A percentile compares a stretch with the other conserved stretches of the same genome.
phyloP scores from a whole-genome alignment of 2,797 vertebrate genomes.

The Lagodon rhomboides region DNA sequence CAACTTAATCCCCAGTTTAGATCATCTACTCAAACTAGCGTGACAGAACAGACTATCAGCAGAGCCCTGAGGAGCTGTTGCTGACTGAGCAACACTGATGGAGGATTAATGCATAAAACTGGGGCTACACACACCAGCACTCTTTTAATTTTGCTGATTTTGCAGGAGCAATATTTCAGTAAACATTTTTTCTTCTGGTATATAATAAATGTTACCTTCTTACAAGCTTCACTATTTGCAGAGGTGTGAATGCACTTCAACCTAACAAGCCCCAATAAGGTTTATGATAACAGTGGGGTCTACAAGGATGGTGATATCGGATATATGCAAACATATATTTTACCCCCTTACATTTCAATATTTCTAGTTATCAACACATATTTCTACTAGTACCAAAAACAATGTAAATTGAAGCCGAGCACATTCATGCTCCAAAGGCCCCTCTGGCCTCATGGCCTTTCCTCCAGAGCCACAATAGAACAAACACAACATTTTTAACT shows the following conservation, averaged over 20 bases:
- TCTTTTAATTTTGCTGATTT: background rate
- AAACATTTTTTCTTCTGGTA: background rate
- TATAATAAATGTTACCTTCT: background rate
- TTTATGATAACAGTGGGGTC: background rate
- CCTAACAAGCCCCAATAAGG: background rate
- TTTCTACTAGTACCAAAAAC: background rate
- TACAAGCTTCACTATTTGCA: no score
- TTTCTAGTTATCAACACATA: background rate
- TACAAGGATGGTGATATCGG: background rate
- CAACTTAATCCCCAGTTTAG: constrained; percentile 58
- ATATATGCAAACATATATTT: no score
- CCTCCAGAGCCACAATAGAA: background rate
- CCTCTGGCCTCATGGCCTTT: background rate
- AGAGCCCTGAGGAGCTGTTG: background rate
- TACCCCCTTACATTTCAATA: background rate
- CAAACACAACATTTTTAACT: background rate
- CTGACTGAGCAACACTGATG: background rate
- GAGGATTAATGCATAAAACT: background rate
- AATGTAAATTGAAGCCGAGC: background rate
- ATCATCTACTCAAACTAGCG: constrained; percentile 9
- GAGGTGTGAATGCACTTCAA: background rate
- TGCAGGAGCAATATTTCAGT: background rate
- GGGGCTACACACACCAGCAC: background rate
- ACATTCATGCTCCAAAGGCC: background rate
- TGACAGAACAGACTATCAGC: constrained; percentile 42